Conservation (phyloP, 2,113 vertebrate genomes). For the Catharus fuscescens region DNA sequence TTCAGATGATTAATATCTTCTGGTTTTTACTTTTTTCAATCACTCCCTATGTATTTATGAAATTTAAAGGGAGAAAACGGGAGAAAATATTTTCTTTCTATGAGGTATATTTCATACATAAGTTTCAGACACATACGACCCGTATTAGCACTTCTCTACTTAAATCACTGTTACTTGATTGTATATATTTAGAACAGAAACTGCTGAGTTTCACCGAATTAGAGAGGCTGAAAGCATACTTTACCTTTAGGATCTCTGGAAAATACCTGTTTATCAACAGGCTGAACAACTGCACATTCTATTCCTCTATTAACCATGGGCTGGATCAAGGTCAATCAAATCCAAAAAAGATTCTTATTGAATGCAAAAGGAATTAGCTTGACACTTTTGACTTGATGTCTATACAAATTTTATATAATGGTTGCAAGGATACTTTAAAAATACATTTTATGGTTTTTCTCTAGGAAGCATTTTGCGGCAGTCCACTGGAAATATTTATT, state of each 20-base stretch:
- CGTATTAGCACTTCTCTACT: not conserved
- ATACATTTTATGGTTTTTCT: constrained; percentile 75
- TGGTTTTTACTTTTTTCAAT: not conserved
- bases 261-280: not conserved
- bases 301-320: not conserved
- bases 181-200: not conserved
- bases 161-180: not conserved
- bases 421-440: constrained; percentile 75
- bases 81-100: not conserved
- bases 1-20: not conserved
- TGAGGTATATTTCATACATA: not conserved
- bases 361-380: not conserved
- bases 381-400: not conserved
- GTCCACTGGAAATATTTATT: constrained; percentile 82
- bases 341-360: not conserved
- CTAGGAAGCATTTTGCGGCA: constrained; percentile 76
- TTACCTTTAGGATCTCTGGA: not conserved
- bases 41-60: not conserved
- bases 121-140: not conserved
- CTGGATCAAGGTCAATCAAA: not conserved
- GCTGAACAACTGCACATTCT: not conserved
- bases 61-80: not conserved
- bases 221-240: not conserved
- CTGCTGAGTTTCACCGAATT: not conserved
- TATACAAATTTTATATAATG: constrained; percentile 71